phyloP scores from a whole-genome alignment of 2,797 vertebrate genomes.

The Leuciscus waleckii region DNA sequence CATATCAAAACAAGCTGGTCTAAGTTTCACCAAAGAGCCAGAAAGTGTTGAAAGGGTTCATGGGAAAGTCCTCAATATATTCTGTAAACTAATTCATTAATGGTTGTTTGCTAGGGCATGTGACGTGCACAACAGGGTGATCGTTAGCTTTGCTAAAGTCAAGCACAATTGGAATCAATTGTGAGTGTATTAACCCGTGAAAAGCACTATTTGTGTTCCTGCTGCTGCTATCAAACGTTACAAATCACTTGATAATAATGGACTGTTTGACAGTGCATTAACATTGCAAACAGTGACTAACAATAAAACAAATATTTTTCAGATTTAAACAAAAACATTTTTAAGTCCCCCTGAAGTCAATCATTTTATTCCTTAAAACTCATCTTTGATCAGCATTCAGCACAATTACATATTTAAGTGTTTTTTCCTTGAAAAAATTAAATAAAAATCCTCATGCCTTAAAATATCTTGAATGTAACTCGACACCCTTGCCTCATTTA shows the following conservation, averaged over 20 bases:
- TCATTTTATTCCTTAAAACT: too few relatives aligned
- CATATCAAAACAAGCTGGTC: not conserved
- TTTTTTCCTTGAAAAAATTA: too few relatives aligned
- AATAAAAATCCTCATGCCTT: too few relatives aligned
- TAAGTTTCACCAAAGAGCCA: constrained; percentile 29
- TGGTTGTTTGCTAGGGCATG: not conserved
- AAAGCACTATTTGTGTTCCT: not conserved
- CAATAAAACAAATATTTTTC: not conserved
- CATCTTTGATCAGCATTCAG: too few relatives aligned
- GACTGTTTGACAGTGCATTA: not conserved
- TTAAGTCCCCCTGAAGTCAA: too few relatives aligned
- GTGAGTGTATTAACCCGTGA: not conserved
- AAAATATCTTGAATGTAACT: too few relatives aligned
- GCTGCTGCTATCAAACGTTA: not conserved
- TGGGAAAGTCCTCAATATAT: constrained; percentile 21
- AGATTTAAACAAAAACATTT: too few relatives aligned
- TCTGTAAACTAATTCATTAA: not conserved
- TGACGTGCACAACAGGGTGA: not conserved
- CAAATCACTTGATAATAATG: not conserved
- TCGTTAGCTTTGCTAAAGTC: not conserved
- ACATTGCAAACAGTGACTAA: not conserved
- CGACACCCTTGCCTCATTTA: too few relatives aligned
- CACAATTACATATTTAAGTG: too few relatives aligned
- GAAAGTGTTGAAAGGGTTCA: constrained; percentile 44
- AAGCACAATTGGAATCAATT: too few relatives aligned